A percentile compares a stretch with the other conserved stretches of the same genome.
phyloP scores from a whole-genome alignment of 2,113 vertebrate species.

The Aythya baeri region DNA sequence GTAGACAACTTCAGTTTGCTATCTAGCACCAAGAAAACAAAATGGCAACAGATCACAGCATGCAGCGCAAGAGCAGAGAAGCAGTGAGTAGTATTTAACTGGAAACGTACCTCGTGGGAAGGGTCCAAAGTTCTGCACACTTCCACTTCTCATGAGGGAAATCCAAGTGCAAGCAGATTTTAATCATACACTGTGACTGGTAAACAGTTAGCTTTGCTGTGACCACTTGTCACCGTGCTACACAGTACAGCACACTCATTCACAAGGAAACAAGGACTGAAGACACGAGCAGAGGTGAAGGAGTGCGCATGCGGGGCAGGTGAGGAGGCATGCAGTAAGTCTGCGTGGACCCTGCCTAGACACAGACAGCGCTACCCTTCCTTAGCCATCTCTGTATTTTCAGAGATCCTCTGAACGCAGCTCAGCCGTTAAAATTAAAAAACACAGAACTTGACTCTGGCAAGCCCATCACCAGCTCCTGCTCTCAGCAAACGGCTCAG shows the following conservation, averaged over 20 bases:
- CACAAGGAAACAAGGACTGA: background rate
- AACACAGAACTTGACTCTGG: background rate
- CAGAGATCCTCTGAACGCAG: background rate
- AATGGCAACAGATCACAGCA: background rate
- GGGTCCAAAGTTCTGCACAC: background rate
- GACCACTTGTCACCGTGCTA: background rate
- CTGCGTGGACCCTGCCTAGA: background rate
- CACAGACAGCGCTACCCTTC: background rate
- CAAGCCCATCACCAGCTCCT: slow-evolving; percentile 6
- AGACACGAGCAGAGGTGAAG: background rate
- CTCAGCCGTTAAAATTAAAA: background rate
- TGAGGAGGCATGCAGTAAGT: background rate
- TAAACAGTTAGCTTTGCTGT: slow-evolving; percentile 15
- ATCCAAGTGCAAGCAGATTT: slow-evolving; percentile 33
- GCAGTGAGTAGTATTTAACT: background rate
- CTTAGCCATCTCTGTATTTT: background rate
- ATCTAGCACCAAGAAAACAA: background rate
- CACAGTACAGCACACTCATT: background rate
- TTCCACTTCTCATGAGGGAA: slow-evolving; percentile 7
- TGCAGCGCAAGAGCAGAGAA: background rate
- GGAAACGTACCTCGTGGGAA: slow-evolving; percentile 45
- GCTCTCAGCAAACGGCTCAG: background rate
- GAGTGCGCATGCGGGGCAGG: slow-evolving; percentile 19
- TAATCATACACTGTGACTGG: background rate
- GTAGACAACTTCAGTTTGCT: background rate